These are phyloP conservation scores for Nomada fucata DNA, from an alignment of 2,888 invertebrate species.

Conservation along the genomic window DNA sequence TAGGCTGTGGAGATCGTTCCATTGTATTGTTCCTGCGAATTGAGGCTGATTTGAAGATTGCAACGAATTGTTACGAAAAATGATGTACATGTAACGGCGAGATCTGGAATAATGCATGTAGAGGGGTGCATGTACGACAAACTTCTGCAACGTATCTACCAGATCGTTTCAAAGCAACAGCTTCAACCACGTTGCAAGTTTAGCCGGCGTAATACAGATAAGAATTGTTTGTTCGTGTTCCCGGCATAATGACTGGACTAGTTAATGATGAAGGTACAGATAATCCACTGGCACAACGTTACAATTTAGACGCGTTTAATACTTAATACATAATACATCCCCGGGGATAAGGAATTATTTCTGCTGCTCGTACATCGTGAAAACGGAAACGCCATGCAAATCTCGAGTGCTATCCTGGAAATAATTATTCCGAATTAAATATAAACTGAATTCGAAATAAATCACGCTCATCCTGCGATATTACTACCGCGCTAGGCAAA, in stretches of 20 bases:
- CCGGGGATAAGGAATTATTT: no score
- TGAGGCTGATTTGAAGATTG: not conserved
- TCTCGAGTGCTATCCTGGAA: no score
- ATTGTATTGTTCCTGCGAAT: constrained; percentile 11
- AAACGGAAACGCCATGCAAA: no score
- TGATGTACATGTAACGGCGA: not conserved
- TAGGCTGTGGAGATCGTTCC: not conserved
- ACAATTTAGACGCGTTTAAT: constrained; percentile 1
- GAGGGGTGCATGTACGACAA: not conserved
- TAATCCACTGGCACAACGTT: constrained; percentile 2
- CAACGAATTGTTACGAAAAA: constrained; percentile 1
- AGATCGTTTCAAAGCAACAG: constrained; percentile 11
- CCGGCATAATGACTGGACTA: not conserved
- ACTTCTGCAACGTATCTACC: not conserved
- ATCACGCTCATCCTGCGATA: no score
- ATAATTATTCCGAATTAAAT: no score
- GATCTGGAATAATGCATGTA: not conserved
- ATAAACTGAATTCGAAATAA: no score
- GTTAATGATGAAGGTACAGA: constrained; percentile 15
- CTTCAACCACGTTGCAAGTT: not conserved
- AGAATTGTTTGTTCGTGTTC: constrained; percentile 9
- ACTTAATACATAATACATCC: no score
- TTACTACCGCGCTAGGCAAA: no score
- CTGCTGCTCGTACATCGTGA: no score
- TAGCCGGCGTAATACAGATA: constrained; percentile 4